Percentiles rank a stretch among this genome's conserved stretches.
These are phyloP conservation scores for Sericinus montela DNA, from an alignment of 2,888 invertebrate genomes.

Conservation along the genomic window DNA sequence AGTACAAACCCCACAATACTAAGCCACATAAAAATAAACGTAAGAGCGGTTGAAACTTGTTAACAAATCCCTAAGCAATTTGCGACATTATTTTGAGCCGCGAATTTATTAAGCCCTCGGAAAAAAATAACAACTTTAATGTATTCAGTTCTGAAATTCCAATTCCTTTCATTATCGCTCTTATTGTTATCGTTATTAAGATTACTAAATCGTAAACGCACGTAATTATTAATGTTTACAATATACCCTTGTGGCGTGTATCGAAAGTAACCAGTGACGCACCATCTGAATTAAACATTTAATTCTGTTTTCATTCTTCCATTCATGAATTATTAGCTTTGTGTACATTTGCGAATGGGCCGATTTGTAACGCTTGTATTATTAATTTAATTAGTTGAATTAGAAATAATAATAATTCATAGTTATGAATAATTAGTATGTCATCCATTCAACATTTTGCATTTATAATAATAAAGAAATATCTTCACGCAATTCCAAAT, in stretches of 20 bases:
- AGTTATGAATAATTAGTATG: too few relatives aligned
- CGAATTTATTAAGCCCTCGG: constrained; percentile 11
- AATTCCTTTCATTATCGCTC: background rate
- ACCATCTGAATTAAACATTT: constrained; percentile 64
- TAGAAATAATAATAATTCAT: too few relatives aligned
- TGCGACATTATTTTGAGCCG: constrained; percentile 16
- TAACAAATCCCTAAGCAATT: constrained; percentile 17
- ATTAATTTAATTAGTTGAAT: background rate
- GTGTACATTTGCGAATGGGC: background rate
- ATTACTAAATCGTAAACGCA: background rate
- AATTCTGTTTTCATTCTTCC: constrained; percentile 70
- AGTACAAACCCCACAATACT: background rate
- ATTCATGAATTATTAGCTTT: constrained; percentile 44
- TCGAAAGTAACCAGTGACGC: constrained; percentile 4
- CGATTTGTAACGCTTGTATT: background rate
- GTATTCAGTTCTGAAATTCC: background rate
- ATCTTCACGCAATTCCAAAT: too few relatives aligned
- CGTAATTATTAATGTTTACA: background rate
- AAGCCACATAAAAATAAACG: constrained; percentile 14
- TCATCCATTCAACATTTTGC: too few relatives aligned
- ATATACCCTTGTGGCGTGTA: background rate
- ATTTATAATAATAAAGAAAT: too few relatives aligned
- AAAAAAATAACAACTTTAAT: constrained; percentile 1
- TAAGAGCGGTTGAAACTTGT: constrained; percentile 12
- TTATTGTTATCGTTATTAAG: background rate